Base-by-base conservation (phyloP, 2,888 invertebrate genomes). In the Tribolium freemani region DNA sequence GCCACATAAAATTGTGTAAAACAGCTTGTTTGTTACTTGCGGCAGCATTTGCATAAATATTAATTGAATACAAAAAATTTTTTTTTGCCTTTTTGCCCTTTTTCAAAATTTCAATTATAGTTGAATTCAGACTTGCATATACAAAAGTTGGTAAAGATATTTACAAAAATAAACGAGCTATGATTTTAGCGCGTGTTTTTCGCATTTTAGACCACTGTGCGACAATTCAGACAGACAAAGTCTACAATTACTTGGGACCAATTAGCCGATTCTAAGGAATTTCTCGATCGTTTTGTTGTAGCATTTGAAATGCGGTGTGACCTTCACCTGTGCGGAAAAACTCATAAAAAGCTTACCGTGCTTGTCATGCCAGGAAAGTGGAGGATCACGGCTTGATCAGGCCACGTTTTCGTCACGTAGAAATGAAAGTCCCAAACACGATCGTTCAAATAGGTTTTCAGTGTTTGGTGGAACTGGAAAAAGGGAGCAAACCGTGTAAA, bases 381-480 rank as follows among this genome's bases (percentile, higher is more conserved):
- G 82, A 95, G 88, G 84, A 94, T 93, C 84, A 95, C 93, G 80
- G 94, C 93, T 82, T 93, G 91, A 81, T 94, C 93, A 69, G 95
- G 95, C 95, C 95, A 95, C 87, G 90, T 92, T 88, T 95, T 94
- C 83, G 94, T 91, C 86, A 95, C 94, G 91, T 95, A 95, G 90
- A 95, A 95, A 88, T 94, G 90, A 89, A 95, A 95, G 87, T 95
- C 92, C 95, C 95, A 95, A 87, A 95, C 93, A 85, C 92, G 92
- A 88, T 95, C 94, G 89, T 92, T 93, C 87, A 94, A 91, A 90
- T 93, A 95, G 88, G 95, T 95, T 90, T 93, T 91, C 87, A 95
- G 90, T 86, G 95, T 95, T 90, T 95, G 95, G 88, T 95, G 95
- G 89, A 95, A 95, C 95, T 95, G 88, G 53, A 11, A 64, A 45